Evolutionary conservation across 1,140 invertebrate species (phyloP).

Genomic region (Potamilus streckersoni): DNA sequence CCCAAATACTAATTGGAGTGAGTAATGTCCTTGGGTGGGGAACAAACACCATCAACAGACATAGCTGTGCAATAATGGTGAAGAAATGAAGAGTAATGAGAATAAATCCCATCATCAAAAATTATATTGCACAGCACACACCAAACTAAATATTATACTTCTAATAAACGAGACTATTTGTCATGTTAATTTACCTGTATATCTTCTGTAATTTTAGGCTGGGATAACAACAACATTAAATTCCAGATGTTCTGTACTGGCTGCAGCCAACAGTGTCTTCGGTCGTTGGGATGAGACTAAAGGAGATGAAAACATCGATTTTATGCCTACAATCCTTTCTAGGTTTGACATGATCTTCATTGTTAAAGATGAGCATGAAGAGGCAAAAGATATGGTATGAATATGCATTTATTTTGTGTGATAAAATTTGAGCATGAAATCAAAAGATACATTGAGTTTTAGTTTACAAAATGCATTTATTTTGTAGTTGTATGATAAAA

Average conservation of each 20-base stretch:
- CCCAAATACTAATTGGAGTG: no score
- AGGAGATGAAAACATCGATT: constrained; percentile 97
- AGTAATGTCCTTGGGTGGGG: no score
- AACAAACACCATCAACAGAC: no score
- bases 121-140: no score
- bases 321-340: constrained; percentile 99
- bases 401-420: background rate
- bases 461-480: background rate
- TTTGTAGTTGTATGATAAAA: constrained; percentile 88
- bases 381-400: constrained; percentile 84
- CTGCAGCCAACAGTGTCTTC: constrained; percentile 98
- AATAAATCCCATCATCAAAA: no score
- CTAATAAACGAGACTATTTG: no score
- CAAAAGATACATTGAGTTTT: constrained; percentile 82
- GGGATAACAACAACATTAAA: constrained; percentile 99
- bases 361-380: constrained; percentile 97
- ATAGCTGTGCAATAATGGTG: no score
- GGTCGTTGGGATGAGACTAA: constrained; percentile 99
- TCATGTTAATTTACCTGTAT: no score
- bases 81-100: no score
- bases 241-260: constrained; percentile 96
- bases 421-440: constrained; percentile 86
- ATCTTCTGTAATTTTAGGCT: constrained; percentile 73
- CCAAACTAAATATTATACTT: no score
- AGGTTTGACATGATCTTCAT: constrained; percentile 99